Base-by-base conservation (phyloP, 2,888 invertebrate species). In the Nezara viridula region DNA sequence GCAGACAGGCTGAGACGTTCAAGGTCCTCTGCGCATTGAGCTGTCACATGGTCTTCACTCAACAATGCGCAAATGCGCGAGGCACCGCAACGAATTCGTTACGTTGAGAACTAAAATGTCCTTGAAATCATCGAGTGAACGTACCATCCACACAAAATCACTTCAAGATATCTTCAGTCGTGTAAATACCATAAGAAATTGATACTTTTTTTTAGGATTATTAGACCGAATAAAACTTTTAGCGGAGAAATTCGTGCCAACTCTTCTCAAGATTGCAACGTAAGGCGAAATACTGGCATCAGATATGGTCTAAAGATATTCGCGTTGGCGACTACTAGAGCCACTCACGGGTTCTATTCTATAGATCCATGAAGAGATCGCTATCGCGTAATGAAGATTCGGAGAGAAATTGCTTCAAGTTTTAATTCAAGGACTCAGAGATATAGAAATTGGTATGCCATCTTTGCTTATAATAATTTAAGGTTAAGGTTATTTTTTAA, bases 51-150 rank as follows among this genome's bases (percentile, higher is more conserved):
- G 19, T 73, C 66, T 32, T 73, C 66, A 73, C 66, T 37, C 66
- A 73, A 73, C 66, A 73, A 73, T 73, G 66, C 66, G 66, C 66
- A 73, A 73, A 73, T 73, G 66, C 32, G 32, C 66, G 6, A 37
- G 32, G 37, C 32, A 73, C 32, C 37, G 66, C 66, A 73, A 73
- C 66, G 66, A 73, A 73, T 73, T 73, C 66, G 32, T 73, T 73
- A 73, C 66, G 66, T 37, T 32, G 66, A 73, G 60, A 37, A 32
- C 32, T 73, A 37, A 37, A 21, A 14, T 5, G 21, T 37, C 66
- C 66, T 73, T 32, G 32, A 27, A 73, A 73, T 37, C 10, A 73
- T 73, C 66, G 32, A 32, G 32, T 37, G 37, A 73, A 14, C 2
- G 16, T 60, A 73, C 37, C 37, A 19, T 37, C 37, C 7, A 32